phyloP scores from a whole-genome alignment of 2,113 vertebrate genomes.

The Misgurnus anguillicaudatus region DNA sequence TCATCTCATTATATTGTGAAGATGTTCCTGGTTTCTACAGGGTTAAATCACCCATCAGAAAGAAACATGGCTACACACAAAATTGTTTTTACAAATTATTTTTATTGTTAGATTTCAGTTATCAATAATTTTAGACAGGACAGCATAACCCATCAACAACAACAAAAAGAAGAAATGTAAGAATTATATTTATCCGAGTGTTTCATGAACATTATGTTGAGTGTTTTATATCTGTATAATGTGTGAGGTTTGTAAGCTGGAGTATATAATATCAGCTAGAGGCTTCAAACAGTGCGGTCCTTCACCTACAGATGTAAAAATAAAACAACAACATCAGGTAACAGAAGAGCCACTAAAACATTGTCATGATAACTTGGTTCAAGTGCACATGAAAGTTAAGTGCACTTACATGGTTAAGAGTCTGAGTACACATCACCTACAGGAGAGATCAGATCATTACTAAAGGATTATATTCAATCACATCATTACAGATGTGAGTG shows the following conservation, averaged over 20 bases:
- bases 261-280: no score
- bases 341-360: no score
- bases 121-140: constrained; percentile 3
- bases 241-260: no score
- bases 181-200: no score
- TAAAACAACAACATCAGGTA: no score
- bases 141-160: not conserved
- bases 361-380: not conserved
- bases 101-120: constrained; percentile 12
- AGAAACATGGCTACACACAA: not conserved
- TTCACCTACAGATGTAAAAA: no score
- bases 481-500: not conserved
- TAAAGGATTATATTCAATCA: not conserved
- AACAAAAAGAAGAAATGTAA: not conserved
- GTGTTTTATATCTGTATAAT: no score
- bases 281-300: no score
- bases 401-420: constrained; percentile 16
- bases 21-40: no score
- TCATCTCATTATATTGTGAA: no score
- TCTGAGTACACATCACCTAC: constrained; percentile 18
- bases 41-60: not conserved
- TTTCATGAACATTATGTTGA: no score
- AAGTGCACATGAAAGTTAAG: not conserved
- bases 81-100: not conserved
- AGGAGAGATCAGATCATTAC: not conserved